A percentile compares a stretch with the other conserved stretches of the same genome.
These are phyloP conservation scores for Drosophila fulvimacula DNA, from an alignment of 2,888 invertebrate species.

Conservation along the genomic window DNA sequence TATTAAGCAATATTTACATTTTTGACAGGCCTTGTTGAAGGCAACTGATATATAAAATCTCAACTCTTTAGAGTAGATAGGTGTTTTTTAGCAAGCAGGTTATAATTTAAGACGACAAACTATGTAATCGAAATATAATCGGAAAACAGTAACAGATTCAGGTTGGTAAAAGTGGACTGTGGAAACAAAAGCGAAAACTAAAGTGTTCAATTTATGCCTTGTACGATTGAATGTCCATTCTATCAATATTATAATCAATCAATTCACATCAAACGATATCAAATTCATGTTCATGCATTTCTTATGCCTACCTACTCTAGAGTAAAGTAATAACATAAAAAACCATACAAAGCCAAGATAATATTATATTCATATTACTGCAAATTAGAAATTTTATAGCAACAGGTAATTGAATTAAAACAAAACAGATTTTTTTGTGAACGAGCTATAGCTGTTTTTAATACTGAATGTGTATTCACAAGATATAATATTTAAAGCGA, in stretches of 20 bases:
- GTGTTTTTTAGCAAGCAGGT: constrained; percentile 11
- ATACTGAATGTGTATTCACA: not conserved
- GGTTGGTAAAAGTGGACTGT: constrained; percentile 7
- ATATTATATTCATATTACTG: not conserved
- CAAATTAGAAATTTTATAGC: not conserved
- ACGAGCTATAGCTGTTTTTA: not conserved
- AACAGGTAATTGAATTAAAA: not conserved
- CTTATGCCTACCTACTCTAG: constrained; percentile 14
- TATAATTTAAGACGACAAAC: not conserved
- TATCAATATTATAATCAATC: constrained; percentile 11
- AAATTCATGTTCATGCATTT: constrained; percentile 11
- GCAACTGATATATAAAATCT: not conserved
- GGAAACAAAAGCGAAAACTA: not conserved
- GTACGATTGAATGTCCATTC: constrained; percentile 7
- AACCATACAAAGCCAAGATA: constrained; percentile 4
- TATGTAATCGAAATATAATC: constrained; percentile 4
- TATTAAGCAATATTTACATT: constrained; percentile 16
- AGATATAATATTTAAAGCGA: constrained; percentile 23
- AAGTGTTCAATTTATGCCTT: constrained; percentile 19
- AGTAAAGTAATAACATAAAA: constrained; percentile 8
- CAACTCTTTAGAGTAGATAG: constrained; percentile 16
- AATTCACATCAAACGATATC: not conserved
- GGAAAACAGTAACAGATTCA: constrained; percentile 4
- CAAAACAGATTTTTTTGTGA: not conserved
- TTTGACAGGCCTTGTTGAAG: not conserved